These are phyloP conservation scores for Bubo bubo DNA, from an alignment of 2,113 vertebrate species.

Conservation along the genomic window DNA sequence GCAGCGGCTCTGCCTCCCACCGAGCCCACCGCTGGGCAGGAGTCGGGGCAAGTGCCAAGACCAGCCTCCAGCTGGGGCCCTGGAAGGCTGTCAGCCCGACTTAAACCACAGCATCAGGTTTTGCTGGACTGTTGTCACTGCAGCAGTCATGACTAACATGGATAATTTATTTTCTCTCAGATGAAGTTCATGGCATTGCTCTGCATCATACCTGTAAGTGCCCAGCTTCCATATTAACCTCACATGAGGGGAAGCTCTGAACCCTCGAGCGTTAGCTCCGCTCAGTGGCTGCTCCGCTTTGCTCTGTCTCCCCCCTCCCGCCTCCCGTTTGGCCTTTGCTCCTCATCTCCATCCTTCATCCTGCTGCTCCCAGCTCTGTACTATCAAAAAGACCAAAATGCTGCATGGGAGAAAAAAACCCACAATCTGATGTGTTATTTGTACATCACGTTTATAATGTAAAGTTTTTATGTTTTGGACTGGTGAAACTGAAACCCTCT, in stretches of 20 bases:
- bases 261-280: rapidly evolving
- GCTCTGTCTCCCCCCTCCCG: neutral
- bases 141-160: neutral
- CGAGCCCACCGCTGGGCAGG: rapidly evolving
- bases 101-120: neutral
- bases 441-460: neutral
- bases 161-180: neutral
- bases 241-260: neutral
- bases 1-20: neutral
- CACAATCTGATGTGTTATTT: neutral
- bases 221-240: neutral
- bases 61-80: neutral
- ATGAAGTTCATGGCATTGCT: neutral
- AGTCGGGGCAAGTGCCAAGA: neutral
- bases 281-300: neutral
- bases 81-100: neutral
- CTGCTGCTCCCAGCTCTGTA: neutral
- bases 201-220: neutral
- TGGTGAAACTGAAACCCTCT: neutral
- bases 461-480: neutral
- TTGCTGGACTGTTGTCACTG: neutral
- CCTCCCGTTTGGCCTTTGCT: neutral
- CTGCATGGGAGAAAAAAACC: rapidly evolving
- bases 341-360: neutral
- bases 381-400: neutral